Evolutionary conservation across 2,113 vertebrate genomes (phyloP).

Genomic region (Isurus oxyrinchus): DNA sequence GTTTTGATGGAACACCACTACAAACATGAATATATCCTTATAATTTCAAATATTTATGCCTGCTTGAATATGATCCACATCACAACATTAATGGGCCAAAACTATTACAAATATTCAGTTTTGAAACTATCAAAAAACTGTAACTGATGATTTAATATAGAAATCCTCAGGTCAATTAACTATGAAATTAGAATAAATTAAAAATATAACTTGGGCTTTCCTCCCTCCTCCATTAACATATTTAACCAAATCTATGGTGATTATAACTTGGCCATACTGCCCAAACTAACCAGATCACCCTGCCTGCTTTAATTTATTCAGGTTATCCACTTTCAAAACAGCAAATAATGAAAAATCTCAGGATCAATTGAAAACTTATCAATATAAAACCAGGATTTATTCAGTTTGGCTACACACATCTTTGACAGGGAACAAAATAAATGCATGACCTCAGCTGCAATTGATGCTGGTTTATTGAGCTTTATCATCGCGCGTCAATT

Average conservation of each 20-base stretch:
- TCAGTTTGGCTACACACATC: conserved; percentile 44
- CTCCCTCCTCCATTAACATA: not conserved
- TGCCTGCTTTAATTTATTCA: not conserved
- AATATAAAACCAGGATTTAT: conserved; percentile 45
- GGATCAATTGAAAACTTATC: conserved; percentile 46
- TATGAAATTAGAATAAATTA: not conserved
- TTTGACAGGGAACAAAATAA: conserved; percentile 45
- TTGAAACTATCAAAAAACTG: not conserved
- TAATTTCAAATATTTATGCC: not conserved
- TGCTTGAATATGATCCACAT: not conserved
- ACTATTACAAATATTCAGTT: not conserved
- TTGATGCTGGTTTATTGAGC: conserved; percentile 40
- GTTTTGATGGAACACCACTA: not conserved
- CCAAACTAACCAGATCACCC: not conserved
- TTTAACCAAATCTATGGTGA: not conserved
- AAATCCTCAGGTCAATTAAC: not conserved
- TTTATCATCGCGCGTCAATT: conserved; percentile 40
- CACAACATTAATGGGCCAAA: not conserved
- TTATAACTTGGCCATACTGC: not conserved
- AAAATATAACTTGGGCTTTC: not conserved
- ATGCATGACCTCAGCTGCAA: conserved; percentile 43
- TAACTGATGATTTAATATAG: not conserved
- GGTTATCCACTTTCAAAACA: not conserved
- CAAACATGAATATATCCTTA: not conserved
- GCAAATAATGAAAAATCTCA: conserved; percentile 51